phyloP scores from a whole-genome alignment of 2,797 vertebrate species.

The Acrossocheilus wenchowensis region DNA sequence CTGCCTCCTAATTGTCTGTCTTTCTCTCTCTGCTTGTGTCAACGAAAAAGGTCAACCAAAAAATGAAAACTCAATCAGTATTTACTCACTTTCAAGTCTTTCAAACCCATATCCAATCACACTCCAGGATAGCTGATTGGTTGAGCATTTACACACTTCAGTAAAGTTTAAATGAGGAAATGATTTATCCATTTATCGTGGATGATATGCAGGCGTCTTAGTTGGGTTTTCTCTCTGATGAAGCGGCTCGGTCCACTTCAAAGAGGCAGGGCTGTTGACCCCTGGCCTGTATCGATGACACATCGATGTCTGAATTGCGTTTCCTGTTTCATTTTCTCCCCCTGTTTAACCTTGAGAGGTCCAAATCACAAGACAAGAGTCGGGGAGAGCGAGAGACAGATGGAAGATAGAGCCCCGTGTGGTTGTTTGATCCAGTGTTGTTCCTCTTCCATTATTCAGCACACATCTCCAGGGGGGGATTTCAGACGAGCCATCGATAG shows the following conservation, averaged over 20 bases:
- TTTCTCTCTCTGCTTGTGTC: background rate
- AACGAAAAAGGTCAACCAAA: background rate
- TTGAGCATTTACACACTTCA: background rate
- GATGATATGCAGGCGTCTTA: background rate
- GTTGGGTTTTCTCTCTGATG: background rate
- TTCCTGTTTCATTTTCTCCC: conserved; percentile 49
- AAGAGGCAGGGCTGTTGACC: conserved; percentile 34
- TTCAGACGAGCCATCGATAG: conserved; percentile 59
- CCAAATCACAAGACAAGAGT: conserved; percentile 17
- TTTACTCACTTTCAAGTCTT: background rate
- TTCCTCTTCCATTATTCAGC: conserved; percentile 62
- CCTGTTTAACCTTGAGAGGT: conserved; percentile 56
- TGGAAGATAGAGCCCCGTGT: conserved; percentile 43
- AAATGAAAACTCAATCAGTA: background rate
- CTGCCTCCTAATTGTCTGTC: background rate
- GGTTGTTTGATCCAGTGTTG: conserved; percentile 59
- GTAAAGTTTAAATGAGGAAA: background rate
- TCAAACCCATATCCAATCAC: background rate
- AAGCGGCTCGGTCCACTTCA: background rate
- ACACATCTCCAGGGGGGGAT: conserved; percentile 52
- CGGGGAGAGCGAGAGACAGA: conserved; percentile 13
- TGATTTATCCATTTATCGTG: background rate
- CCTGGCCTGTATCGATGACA: conserved; percentile 47
- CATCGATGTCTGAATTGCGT: conserved; percentile 32
- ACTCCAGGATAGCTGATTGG: background rate